Evolutionary conservation across 2,113 vertebrate species (phyloP), one percentile per base, ranked within the genome.

Genomic region (Chaenogobius annularis): DNA sequence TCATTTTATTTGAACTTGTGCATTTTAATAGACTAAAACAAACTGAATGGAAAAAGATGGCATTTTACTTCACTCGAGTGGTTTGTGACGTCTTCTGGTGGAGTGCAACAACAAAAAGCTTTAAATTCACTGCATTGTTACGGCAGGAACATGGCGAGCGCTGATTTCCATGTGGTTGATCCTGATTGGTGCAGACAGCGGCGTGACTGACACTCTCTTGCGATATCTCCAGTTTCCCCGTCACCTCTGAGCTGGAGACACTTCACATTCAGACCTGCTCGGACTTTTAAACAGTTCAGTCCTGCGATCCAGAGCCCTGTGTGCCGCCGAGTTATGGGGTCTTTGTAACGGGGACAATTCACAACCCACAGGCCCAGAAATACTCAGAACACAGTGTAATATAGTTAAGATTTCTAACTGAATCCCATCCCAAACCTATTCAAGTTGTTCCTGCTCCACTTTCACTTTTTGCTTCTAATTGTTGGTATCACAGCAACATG

Each of bases 191-290:
- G 43, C 48, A 73, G 72, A 46, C 64, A 31, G 64, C 37, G 26
- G 13, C 26, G 62, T 47, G 70, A 64, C 75, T 68, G 73, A 75
- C 87, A 87, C 78, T 82, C 88, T 84, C 80, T 83, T 77, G 68
- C 84, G 77, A 81, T 68, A 74, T 66, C 77, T 69, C 48, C 68
- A 23, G 70, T 58, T 71, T 59, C 55, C 17, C 69, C 74, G 73
- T 87, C 85, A 85, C 84, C 77, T 80, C 35, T 59, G 54, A 31
- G 26, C 26, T 76, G 82, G 70, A 46, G 40, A 77, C 74, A 79
- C 4, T 1, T 15, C 64, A 66, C 62, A 69, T 82, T 52, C 71
- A 50, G 70, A 1, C 78, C 77, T 87, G 79, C 43, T 44, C 37
- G 74, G 77, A 73, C 79, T 73, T 71, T n/a, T 76, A 68, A 86